These are phyloP conservation scores for Malthinus seriepunctatus DNA, from an alignment of 2,888 invertebrate genomes.

Conservation along the genomic window DNA sequence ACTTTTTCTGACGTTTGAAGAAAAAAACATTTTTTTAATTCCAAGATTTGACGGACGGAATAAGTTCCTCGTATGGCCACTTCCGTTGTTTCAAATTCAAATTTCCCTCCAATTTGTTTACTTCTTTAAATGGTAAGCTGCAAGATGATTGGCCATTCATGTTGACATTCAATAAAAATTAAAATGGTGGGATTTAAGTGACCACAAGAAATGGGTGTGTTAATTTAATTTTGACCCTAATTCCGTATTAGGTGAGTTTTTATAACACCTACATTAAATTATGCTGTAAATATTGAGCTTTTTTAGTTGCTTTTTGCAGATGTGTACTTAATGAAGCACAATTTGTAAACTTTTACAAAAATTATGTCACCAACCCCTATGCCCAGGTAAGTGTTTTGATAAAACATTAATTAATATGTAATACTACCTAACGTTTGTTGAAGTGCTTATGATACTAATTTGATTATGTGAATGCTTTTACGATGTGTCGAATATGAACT, in stretches of 20 bases:
- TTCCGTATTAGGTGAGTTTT: constrained; percentile 23
- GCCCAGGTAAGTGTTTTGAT: constrained; percentile 51
- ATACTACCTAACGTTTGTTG: no score
- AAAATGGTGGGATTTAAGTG: constrained; percentile 21
- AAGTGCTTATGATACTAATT: no score
- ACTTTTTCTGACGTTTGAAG: no score
- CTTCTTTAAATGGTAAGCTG: constrained; percentile 37
- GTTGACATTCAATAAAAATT: constrained; percentile 11
- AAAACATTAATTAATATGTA: no score
- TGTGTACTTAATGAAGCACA: background rate
- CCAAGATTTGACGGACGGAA: no score
- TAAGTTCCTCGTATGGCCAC: no score
- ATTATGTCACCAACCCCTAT: constrained; percentile 55
- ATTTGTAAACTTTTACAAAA: constrained; percentile 28
- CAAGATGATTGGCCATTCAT: constrained; percentile 32
- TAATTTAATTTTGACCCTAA: constrained; percentile 18
- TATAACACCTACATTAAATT: background rate
- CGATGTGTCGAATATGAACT: no score
- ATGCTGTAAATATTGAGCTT: constrained; percentile 12
- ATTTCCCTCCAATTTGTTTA: background rate
- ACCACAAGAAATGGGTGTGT: constrained; percentile 37
- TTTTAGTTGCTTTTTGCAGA: constrained; percentile 10
- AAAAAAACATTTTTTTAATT: no score
- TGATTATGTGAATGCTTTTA: no score
- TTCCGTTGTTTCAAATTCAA: background rate